Conservation (phyloP, 2,113 vertebrate species). For the Paradisaea rubra region DNA sequence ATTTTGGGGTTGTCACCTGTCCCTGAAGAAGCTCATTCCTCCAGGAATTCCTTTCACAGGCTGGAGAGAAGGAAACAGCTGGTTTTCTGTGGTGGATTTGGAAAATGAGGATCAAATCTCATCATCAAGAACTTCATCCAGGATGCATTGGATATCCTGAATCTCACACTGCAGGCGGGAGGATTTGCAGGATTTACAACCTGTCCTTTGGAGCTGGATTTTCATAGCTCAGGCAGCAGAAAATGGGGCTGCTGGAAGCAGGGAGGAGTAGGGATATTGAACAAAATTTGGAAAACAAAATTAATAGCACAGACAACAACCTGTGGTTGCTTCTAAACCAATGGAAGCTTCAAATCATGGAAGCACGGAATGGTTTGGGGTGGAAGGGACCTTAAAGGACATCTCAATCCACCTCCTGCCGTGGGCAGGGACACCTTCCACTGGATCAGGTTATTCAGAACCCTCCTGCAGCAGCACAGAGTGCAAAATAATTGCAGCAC, state of each 20-base stretch:
- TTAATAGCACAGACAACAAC: neutral
- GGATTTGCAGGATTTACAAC: neutral
- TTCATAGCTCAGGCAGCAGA: neutral
- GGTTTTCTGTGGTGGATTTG: neutral
- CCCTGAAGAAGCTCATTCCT: neutral
- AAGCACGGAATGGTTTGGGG: neutral
- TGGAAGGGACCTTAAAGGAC: neutral
- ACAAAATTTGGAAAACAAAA: neutral
- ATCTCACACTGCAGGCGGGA: neutral
- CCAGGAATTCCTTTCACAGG: neutral
- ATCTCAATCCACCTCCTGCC: neutral
- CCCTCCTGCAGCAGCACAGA: neutral
- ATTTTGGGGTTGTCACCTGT: fast-evolving
- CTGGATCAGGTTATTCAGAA: neutral
- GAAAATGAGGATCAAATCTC: neutral
- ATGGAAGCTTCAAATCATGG: neutral
- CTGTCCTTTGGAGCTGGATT: neutral
- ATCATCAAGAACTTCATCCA: neutral
- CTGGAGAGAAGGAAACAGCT: neutral
- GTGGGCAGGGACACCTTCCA: neutral
- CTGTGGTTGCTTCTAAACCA: neutral
- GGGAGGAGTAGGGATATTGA: fast-evolving
- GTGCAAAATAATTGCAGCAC: neutral
- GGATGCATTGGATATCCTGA: fast-evolving
- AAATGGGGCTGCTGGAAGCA: neutral